A percentile compares a stretch with the other conserved stretches of the same genome.
Evolutionary conservation across 2,888 invertebrate species (phyloP).

Genomic region (Drosophila ezoana): DNA sequence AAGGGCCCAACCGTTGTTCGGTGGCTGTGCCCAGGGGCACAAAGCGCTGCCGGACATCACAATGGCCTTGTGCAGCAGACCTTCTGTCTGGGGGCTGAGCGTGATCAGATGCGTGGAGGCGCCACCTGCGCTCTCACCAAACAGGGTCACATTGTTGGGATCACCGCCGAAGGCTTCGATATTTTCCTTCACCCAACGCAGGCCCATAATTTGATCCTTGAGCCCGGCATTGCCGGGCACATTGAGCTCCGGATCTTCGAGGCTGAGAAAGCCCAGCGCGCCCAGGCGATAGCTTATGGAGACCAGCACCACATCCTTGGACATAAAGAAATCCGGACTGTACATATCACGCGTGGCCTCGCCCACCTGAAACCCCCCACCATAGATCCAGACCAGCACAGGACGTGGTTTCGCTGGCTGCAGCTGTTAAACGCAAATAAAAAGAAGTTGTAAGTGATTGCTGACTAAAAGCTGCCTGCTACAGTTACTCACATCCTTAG

Average conservation of each 20-base stretch:
- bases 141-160: constrained; percentile 86
- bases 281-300: constrained; percentile 86
- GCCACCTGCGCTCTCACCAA: constrained; percentile 86
- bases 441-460: neutral
- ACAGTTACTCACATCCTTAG: constrained; percentile 77
- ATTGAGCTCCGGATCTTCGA: constrained; percentile 85
- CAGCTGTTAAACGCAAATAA: constrained; percentile 54
- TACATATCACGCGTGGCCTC: constrained; percentile 84
- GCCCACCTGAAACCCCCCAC: constrained; percentile 85
- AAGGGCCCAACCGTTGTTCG: constrained; percentile 71
- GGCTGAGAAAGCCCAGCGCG: constrained; percentile 85
- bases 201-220: constrained; percentile 86
- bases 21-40: constrained; percentile 80
- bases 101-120: constrained; percentile 85
- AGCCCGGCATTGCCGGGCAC: constrained; percentile 86
- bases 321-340: constrained; percentile 85
- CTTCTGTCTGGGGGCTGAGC: constrained; percentile 85
- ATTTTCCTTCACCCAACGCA: constrained; percentile 86
- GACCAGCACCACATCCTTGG: constrained; percentile 85
- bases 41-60: constrained; percentile 82
- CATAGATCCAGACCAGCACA: constrained; percentile 86
- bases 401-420: constrained; percentile 74
- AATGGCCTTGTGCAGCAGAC: constrained; percentile 82
- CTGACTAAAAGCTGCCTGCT: neutral
- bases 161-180: constrained; percentile 86